Evolutionary conservation across 2,888 invertebrate species (phyloP).

Genomic region (Thereva unica): DNA sequence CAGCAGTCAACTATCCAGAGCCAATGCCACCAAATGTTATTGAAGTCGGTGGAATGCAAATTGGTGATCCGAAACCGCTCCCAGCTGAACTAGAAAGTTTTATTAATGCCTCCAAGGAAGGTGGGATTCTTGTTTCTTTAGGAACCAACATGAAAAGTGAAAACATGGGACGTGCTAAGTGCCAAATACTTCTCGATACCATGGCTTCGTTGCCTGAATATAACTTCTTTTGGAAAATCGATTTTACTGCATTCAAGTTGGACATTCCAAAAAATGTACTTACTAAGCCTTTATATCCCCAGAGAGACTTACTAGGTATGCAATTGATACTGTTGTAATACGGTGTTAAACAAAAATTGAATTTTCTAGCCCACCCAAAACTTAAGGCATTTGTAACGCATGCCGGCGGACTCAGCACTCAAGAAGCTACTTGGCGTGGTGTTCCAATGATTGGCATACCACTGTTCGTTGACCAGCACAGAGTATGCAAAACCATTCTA

Average conservation of each 20-base stretch:
- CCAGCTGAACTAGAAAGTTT: conserved; percentile 47
- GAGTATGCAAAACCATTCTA: conserved; percentile 34
- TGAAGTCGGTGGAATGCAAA: conserved; percentile 55
- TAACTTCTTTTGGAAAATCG: conserved; percentile 56
- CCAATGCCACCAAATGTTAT: conserved; percentile 53
- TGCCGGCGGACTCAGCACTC: conserved; percentile 51
- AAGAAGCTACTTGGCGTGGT: conserved; percentile 51
- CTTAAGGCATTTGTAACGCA: conserved; percentile 50
- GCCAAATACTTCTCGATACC: conserved; percentile 46
- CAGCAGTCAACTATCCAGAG: conserved; percentile 50
- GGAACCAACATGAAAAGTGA: conserved; percentile 49
- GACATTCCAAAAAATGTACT: conserved; percentile 57
- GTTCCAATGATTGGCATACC: conserved; percentile 52
- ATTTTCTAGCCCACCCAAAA: conserved; percentile 46
- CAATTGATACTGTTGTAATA: conserved; percentile 30
- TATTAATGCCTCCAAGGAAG: conserved; percentile 48
- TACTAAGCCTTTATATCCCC: conserved; percentile 60
- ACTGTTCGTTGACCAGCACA: conserved; percentile 49
- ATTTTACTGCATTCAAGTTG: conserved; percentile 36
- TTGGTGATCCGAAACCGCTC: conserved; percentile 47
- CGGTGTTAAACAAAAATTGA: conserved; percentile 6
- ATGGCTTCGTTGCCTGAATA: conserved; percentile 49
- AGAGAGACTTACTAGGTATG: conserved; percentile 61
- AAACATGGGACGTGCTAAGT: conserved; percentile 40
- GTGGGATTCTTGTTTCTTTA: conserved; percentile 53